These are phyloP conservation scores for Malurus alboscapulatus DNA, from an alignment of 2,113 vertebrate species.

Conservation along the genomic window DNA sequence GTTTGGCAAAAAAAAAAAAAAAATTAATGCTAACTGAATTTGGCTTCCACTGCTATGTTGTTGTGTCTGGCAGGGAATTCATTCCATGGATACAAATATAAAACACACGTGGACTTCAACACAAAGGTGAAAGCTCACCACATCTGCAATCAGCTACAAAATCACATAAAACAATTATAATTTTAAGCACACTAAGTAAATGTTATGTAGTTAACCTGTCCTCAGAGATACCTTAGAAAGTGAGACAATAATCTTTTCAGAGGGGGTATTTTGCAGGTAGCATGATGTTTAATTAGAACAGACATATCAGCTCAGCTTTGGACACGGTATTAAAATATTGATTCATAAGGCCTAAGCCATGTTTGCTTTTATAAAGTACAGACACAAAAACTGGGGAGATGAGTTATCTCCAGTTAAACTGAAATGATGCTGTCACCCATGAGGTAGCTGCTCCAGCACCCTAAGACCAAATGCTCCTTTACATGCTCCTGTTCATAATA, in stretches of 20 bases:
- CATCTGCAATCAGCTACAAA: not conserved
- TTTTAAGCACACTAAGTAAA: not conserved
- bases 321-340: not conserved
- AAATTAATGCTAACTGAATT: not conserved
- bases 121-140: not conserved
- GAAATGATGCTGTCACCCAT: not conserved
- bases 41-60: not conserved
- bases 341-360: not conserved
- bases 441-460: not conserved
- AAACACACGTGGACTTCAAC: not conserved
- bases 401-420: not conserved
- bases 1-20: not conserved
- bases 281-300: not conserved
- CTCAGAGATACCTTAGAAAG: not conserved
- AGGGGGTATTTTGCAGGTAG: not conserved
- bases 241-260: not conserved
- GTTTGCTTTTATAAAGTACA: not conserved
- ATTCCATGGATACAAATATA: not conserved
- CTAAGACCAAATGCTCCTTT: not conserved
- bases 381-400: not conserved
- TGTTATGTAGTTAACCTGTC: no score
- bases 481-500: not conserved
- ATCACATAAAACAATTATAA: not conserved
- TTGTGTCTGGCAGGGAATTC: not conserved
- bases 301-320: not conserved